Conservation (phyloP, 2,888 invertebrate species). For the Orthosia gothica region DNA sequence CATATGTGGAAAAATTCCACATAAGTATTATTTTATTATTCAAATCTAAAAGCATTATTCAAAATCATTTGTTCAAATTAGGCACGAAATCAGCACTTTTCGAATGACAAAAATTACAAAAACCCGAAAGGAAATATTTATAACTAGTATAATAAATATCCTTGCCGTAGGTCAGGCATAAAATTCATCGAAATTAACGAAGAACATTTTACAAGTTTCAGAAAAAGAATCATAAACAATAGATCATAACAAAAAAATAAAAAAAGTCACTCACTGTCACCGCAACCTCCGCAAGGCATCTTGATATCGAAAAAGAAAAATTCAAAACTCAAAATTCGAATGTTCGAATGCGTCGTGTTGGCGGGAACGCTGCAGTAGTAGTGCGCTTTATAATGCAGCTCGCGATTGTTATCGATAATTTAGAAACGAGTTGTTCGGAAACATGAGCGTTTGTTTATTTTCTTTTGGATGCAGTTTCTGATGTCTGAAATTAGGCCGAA, state of each 20-base stretch:
- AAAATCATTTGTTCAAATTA: too few species aligned
- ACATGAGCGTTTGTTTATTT: constrained; percentile 58
- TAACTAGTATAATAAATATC: neutral
- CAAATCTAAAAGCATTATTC: neutral
- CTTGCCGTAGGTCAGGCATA: neutral
- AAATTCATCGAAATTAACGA: neutral
- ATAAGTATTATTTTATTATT: neutral
- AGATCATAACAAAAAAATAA: constrained; percentile 9
- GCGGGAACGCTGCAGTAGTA: constrained; percentile 49
- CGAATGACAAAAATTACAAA: too few species aligned
- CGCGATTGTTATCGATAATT: constrained; percentile 59
- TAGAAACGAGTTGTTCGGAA: constrained; percentile 58
- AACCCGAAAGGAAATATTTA: too few species aligned
- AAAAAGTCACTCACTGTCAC: constrained; percentile 82
- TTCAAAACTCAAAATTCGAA: constrained; percentile 52
- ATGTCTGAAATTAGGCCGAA: constrained; percentile 32
- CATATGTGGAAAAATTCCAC: too few species aligned
- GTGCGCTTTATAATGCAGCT: constrained; percentile 57
- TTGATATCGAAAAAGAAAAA: constrained; percentile 65
- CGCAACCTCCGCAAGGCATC: constrained; percentile 89
- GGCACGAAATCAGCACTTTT: too few species aligned
- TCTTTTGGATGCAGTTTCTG: constrained; percentile 35
- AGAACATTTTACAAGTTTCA: neutral
- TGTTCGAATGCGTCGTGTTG: constrained; percentile 58
- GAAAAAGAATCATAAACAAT: neutral